Evolutionary conservation across 1,140 invertebrate genomes (phyloP).

Genomic region (Branchinecta lynchi): DNA sequence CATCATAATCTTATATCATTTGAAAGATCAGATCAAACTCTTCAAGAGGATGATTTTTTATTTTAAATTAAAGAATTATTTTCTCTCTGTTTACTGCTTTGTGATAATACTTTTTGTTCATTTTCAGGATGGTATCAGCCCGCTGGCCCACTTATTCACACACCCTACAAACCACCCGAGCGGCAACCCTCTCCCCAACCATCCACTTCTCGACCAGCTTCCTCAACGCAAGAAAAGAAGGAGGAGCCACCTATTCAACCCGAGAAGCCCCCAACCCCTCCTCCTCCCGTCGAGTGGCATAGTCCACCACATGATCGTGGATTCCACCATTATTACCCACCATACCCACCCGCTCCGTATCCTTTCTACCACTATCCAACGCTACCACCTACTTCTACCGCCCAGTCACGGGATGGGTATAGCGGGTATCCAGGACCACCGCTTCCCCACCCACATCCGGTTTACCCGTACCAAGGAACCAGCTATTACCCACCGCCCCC

Average conservation of each 20-base stretch:
- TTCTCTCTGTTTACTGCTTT: not conserved
- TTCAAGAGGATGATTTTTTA: no score
- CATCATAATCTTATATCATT: no score
- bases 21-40: no score
- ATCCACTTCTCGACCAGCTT: not conserved
- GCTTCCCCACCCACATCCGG: not conserved
- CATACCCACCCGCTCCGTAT: not conserved
- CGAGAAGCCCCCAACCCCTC: not conserved
- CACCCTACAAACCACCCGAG: not conserved
- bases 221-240: not conserved
- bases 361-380: not conserved
- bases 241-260: not conserved
- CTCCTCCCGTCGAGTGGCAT: not conserved
- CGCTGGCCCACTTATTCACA: not conserved
- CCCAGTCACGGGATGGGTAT: slow-evolving; percentile 4
- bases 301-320: not conserved
- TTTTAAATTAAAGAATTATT: no score
- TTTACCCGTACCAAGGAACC: not conserved
- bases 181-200: not conserved
- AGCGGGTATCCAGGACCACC: not conserved
- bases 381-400: not conserved
- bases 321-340: not conserved
- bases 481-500: not conserved
- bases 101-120: not conserved
- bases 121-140: slow-evolving; percentile 2